A percentile compares a stretch with the other conserved stretches of the same genome.
Conservation (phyloP, 2,888 invertebrate species). For the Drosophila atripex region DNA sequence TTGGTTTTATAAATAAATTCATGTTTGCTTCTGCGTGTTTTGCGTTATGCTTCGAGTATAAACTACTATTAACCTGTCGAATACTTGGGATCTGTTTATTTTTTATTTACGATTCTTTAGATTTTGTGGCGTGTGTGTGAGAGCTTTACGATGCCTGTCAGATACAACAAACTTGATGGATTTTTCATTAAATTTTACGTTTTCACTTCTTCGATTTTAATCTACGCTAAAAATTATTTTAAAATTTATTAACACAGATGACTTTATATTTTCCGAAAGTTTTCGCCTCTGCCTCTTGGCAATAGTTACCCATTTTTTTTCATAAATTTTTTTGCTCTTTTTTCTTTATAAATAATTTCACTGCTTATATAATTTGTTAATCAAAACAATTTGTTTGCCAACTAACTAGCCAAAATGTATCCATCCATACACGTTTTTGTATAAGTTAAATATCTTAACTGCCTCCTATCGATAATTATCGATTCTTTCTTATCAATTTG, state of each 20-base stretch:
- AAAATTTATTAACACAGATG: slow-evolving; percentile 84
- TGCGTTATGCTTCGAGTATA: slow-evolving; percentile 20
- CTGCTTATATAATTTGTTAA: slow-evolving; percentile 49
- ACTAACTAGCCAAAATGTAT: slow-evolving; percentile 44
- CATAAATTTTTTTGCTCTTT: slow-evolving; percentile 25
- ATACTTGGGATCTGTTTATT: slow-evolving; percentile 39
- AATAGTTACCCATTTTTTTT: slow-evolving; percentile 55
- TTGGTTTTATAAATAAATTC: slow-evolving; percentile 49
- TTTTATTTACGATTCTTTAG: slow-evolving; percentile 6
- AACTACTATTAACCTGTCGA: slow-evolving; percentile 42
- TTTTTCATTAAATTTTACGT: slow-evolving; percentile 22
- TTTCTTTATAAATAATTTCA: slow-evolving; percentile 47
- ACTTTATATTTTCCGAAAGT: slow-evolving; percentile 81
- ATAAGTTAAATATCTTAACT: slow-evolving; percentile 54
- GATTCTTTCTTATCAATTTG: slow-evolving; percentile 19
- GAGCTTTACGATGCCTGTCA: slow-evolving; percentile 15
- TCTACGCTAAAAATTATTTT: slow-evolving; percentile 79
- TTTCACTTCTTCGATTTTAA: slow-evolving; percentile 55
- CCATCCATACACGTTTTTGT: slow-evolving; percentile 18
- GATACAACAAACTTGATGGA: slow-evolving; percentile 17
- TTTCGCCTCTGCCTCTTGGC: slow-evolving; percentile 52
- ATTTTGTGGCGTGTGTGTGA: slow-evolving; percentile 33
- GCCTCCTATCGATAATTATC: slow-evolving; percentile 16
- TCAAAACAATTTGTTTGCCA: slow-evolving; percentile 52
- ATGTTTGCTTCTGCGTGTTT: slow-evolving; percentile 24